Evolutionary conservation across 2,888 invertebrate genomes (phyloP).

Genomic region (Hypolimnas misippus): DNA sequence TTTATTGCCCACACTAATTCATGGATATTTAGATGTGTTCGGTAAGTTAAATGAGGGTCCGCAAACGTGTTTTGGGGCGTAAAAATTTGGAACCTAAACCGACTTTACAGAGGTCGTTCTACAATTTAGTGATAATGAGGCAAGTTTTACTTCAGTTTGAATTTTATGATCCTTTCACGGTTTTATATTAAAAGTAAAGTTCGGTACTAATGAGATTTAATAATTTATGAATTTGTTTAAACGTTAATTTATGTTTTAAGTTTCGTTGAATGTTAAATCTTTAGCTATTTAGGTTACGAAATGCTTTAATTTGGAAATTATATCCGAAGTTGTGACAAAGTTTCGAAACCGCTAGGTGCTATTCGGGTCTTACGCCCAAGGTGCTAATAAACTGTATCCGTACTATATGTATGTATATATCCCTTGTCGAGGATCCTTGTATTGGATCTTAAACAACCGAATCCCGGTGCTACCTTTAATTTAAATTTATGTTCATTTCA

Average conservation of each 20-base stretch:
- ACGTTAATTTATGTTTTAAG: conserved; percentile 11
- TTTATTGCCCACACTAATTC: not conserved
- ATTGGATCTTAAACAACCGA: conserved; percentile 3
- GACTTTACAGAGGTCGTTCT: conserved; percentile 7
- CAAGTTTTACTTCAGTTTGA: conserved; percentile 24
- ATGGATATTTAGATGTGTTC: not conserved
- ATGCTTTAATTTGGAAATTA: not conserved
- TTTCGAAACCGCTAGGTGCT: not conserved
- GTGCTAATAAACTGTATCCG: not conserved
- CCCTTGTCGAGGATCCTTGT: not conserved
- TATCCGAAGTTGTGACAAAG: conserved; percentile 2
- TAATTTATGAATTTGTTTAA: conserved; percentile 17
- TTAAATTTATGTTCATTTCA: not conserved
- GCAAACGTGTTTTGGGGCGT: not conserved
- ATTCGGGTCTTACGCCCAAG: not conserved
- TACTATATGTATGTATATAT: not conserved
- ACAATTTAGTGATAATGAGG: conserved; percentile 25
- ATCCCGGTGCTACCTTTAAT: not conserved
- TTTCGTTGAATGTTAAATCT: not conserved
- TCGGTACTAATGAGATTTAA: conserved; percentile 10
- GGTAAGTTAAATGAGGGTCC: not conserved
- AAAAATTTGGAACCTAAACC: not conserved
- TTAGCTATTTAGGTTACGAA: not conserved
- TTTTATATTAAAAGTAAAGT: conserved; percentile 29
- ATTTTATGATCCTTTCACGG: conserved; percentile 27